Evolutionary conservation across 2,113 vertebrate genomes (phyloP), one percentile per base, ranked within the genome.

Genomic region (Piaya cayana): DNA sequence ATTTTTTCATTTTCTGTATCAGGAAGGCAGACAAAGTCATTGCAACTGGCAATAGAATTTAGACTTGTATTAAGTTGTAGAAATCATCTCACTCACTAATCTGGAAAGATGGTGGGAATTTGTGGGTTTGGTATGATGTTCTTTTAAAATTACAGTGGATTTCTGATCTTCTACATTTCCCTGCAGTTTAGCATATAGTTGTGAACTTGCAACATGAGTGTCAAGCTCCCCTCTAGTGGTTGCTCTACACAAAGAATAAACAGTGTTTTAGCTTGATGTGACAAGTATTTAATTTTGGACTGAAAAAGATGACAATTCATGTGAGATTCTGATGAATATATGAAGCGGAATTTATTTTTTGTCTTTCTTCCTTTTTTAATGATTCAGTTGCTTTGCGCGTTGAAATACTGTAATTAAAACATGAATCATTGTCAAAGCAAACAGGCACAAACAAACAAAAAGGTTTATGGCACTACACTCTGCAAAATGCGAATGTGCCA

Each of bases 141-240:
- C 64, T 70, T 64, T 89, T 92, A 78, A 93, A 96, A 90, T 94
- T 95, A 81, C 82, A 39, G 64, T 71, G 47, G 72, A 30, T 93
- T 92, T 93, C 64, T 88, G 56, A 68, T 96, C 55, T 17, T 63
- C 27, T 81, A 9, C 56, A 3, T 95, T 95, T 90, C 68, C 47
- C 68, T 74, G 75, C 47, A 70, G 56, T 86, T 94, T 74, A 92
- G 82, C 72, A 64, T 86, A 43, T 75, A 81, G 64, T 93, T 80
- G 71, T 81, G 72, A 93, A 93, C 69, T 83, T 68, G 88, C 47
- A 88, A 78, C 39, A 7, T 3, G 92, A 77, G 59, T 93, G 93
- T 96, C 92, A 71, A 96, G 90, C 95, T 96, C 56, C 94, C 92
- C 94, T 94, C 95, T 96, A 97, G 94, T 95, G 92, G 90, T 64